A percentile compares a stretch with the other conserved stretches of the same genome.
These are phyloP conservation scores for Ptilonorhynchus violaceus DNA, from an alignment of 2,113 vertebrate species.

Conservation along the genomic window DNA sequence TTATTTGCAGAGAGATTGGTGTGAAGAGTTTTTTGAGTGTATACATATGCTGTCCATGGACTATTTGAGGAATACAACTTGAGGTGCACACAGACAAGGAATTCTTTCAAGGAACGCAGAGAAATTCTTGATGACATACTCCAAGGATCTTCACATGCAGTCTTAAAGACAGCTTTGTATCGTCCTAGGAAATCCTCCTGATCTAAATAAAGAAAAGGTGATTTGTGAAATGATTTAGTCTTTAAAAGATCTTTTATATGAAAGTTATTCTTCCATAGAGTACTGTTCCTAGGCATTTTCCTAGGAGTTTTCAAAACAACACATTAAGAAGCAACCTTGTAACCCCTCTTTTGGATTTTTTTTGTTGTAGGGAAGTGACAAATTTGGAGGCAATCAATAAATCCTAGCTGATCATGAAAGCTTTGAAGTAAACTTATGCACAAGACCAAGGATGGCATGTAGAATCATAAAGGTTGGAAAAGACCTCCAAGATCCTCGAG, in stretches of 20 bases:
- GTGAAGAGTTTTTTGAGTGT: conserved; percentile 26
- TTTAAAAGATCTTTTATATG: not conserved
- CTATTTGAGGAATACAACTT: conserved; percentile 31
- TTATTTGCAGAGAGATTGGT: not conserved
- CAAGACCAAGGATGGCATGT: not conserved
- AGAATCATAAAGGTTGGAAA: not conserved
- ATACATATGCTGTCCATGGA: conserved; percentile 61
- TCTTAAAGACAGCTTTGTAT: conserved; percentile 65
- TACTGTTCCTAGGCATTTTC: not conserved
- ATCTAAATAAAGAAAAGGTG: conserved; percentile 45
- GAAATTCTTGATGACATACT: conserved; percentile 55
- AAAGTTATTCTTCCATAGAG: not conserved
- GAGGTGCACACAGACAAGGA: conserved; percentile 64
- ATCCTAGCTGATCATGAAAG: not conserved
- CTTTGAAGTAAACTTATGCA: not conserved
- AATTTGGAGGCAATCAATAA: not conserved
- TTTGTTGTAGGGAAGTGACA: not conserved
- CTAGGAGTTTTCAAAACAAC: not conserved
- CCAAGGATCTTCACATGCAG: conserved; percentile 50
- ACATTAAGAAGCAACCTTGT: not conserved
- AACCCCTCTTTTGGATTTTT: not conserved
- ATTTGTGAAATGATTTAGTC: not conserved
- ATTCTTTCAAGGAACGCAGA: conserved; percentile 50
- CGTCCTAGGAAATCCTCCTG: conserved; percentile 40
- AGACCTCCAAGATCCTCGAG: not conserved